Evolutionary conservation across 2,113 vertebrate species (phyloP), one percentile per base, ranked within the genome.

Genomic region (Anthoscopus minutus): DNA sequence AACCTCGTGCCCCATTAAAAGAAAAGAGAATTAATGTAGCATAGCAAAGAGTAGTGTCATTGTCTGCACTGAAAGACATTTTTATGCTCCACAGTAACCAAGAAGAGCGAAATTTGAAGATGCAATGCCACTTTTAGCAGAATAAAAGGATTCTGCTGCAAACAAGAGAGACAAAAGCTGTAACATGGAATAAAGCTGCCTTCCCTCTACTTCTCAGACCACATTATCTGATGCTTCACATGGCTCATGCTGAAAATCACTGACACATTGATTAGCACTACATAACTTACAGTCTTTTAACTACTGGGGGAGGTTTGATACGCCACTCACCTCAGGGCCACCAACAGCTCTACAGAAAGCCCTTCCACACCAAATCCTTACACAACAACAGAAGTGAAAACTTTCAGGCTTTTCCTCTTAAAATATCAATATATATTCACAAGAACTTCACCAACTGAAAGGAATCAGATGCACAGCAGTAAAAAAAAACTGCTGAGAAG

Each of bases 1-100:
- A 88, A 96, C 66, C 88, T 67, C 54, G 65, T 67, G 67, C 35
- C 74, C 54, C 28, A 21, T 48, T 81, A 83, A 86, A 82, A 92
- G 58, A 60, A 57, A 86, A 82, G 62, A 45, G 72, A 88, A 66
- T 60, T 66, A 95, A 62, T 35, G 33, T 22, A n/a, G 30, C 21
- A 25, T 40, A 44, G 67, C 54, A 35, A 58, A 79, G 21, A 86
- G 24, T 13, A 64, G 67, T 44, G 70, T 60, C 67, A 48, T 11
- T 79, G 42, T 77, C 86, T 70, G 33, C 30, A n/a, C 17, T 66
- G 71, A 93, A 88, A 74, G 80, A 38, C n/a, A 60, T 88, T 91
- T 91, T 71, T 60, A 81, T 64, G 78, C 85, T 85, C 28, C 24
- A 31, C 67, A 45, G 54, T 90, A 86, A 92, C 44, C 30, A 48